phyloP scores from a whole-genome alignment of 2,797 vertebrate genomes.

The Peromyscus melanophrys region DNA sequence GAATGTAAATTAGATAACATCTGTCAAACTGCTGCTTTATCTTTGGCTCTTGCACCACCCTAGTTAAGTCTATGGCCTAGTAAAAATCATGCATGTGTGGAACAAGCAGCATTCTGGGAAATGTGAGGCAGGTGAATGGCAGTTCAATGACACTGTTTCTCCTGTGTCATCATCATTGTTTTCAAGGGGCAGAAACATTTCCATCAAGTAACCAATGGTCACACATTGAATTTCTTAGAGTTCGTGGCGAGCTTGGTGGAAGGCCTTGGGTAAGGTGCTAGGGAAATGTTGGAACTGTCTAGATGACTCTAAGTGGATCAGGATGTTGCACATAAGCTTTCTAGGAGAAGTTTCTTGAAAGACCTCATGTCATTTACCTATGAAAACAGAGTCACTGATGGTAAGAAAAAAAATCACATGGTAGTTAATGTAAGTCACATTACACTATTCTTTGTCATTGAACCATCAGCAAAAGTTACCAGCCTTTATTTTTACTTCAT shows the following conservation, averaged over 20 bases:
- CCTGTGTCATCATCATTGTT: not conserved
- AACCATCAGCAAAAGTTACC: not conserved
- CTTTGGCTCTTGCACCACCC: not conserved
- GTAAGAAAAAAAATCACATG: not conserved
- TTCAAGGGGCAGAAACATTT: not conserved
- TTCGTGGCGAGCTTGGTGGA: not conserved
- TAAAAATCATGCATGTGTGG: not conserved
- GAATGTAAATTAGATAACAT: not conserved
- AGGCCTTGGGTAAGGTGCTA: too few species aligned
- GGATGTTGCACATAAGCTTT: not conserved
- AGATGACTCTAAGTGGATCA: not conserved
- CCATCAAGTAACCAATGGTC: not conserved
- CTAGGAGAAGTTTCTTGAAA: not conserved
- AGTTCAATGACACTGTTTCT: not conserved
- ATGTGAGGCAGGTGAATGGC: not conserved
- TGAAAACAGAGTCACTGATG: not conserved
- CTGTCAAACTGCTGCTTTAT: not conserved
- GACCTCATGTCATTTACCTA: not conserved
- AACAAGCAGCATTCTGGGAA: not conserved
- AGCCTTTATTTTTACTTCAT: conserved; percentile 11
- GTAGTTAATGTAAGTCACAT: not conserved
- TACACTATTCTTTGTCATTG: not conserved
- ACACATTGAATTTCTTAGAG: not conserved
- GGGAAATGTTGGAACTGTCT: not conserved
- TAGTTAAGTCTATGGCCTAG: not conserved